Evolutionary conservation across 2,888 invertebrate species (phyloP).

Genomic region (Podotricha telesiphe): DNA sequence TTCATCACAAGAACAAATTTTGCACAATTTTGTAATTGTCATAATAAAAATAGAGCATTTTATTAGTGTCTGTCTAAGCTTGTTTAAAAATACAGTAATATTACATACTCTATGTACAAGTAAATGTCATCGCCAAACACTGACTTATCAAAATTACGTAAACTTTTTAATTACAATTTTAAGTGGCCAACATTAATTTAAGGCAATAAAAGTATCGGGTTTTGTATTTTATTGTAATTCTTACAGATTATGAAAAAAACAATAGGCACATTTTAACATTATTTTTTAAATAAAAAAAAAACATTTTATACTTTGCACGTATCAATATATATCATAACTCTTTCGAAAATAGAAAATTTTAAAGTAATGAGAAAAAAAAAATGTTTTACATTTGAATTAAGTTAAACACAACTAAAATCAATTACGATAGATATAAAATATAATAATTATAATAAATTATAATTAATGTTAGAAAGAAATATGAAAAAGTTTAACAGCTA

Average conservation of each 20-base stretch:
- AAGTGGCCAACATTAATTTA: not conserved
- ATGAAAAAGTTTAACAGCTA: constrained; percentile 7
- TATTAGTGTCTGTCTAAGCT: constrained; percentile 42
- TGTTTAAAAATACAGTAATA: constrained; percentile 18
- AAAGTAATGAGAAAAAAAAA: too few relatives aligned
- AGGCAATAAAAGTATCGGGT: not conserved
- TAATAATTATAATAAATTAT: not conserved
- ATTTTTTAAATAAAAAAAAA: too few relatives aligned
- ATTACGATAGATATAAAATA: too few relatives aligned
- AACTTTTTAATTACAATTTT: constrained; percentile 10
- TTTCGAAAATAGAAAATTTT: too few relatives aligned
- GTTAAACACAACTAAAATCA: too few relatives aligned
- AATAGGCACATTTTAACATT: too few relatives aligned
- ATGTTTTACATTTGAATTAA: too few relatives aligned
- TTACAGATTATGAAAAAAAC: not conserved
- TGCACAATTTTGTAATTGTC: constrained; percentile 49
- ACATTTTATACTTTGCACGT: too few relatives aligned
- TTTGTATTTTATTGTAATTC: not conserved
- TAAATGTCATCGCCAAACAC: constrained; percentile 48
- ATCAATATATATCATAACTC: too few relatives aligned
- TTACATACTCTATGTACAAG: constrained; percentile 15
- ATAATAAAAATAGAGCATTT: constrained; percentile 59
- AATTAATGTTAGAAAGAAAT: not conserved
- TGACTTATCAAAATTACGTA: constrained; percentile 31
- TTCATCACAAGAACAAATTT: constrained; percentile 60